Base-by-base conservation (phyloP, 2,113 vertebrate genomes). In the Chrysemys picta region DNA sequence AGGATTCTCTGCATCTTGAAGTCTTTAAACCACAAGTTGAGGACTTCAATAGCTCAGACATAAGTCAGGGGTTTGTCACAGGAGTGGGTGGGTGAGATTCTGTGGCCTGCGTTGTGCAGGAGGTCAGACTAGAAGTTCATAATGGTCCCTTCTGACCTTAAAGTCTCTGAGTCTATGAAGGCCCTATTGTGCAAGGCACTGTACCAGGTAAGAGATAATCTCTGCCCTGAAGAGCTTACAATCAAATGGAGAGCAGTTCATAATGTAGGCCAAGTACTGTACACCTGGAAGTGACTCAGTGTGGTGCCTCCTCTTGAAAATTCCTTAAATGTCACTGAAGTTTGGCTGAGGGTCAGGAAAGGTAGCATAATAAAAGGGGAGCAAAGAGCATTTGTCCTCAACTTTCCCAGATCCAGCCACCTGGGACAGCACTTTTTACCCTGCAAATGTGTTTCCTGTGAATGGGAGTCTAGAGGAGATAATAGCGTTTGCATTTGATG, bases 391-490 rank as follows among this genome's bases (percentile, higher is more conserved):
- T 56, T 45, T 80, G 42, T 14, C 92, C 52, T 80, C 86, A 17
- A 0, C 12, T 80, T 31, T 45, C 3, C 22, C 31, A 8, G 22
- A 31, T 4, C 5, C 52, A 82, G 47, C 57, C 57, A 50, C 35
- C 31, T 3, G 9, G 10, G 29, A 38, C 45, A 45, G 21, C 53
- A 31, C 21, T 65, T 21, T 65, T 31, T 35, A 38, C 5, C 35
- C 35, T 29, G 14, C 13, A 75, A 82, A 31, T 12, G 8, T 1
- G 7, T 19, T 16, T 21, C 80, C 10, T 47, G 76, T 82, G 69
- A 75, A 27, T 24, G 84, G 38, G 78, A 95, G 72, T 42, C 29
- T 81, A 53, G 52, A 93, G 14, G n/a, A 93, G 52, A 82, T 4
- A 86, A 65, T 88, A 80, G 1, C 19, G 49, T 53, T 2, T 84